Percentiles rank a stretch among this genome's conserved stretches.
phyloP scores from a whole-genome alignment of 1,140 invertebrate genomes.

The Epicauta chinensis region DNA sequence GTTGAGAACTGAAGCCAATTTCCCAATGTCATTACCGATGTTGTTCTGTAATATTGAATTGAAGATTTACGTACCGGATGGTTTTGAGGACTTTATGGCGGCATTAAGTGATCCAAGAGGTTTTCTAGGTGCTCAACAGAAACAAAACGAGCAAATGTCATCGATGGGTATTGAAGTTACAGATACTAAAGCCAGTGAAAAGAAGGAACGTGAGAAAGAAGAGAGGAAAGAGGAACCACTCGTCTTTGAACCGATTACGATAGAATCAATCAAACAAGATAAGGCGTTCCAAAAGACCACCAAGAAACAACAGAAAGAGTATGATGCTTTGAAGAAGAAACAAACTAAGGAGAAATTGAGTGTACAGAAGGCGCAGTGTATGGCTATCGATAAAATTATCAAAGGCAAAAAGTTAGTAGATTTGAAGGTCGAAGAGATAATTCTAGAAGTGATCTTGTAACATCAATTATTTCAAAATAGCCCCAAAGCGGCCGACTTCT shows the following conservation, averaged over 20 bases:
- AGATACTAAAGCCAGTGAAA: slow-evolving; percentile 32
- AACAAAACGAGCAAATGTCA: slow-evolving; percentile 86
- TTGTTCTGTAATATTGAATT: slow-evolving; percentile 98
- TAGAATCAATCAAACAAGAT: slow-evolving; percentile 83
- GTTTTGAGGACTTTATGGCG: slow-evolving; percentile 97
- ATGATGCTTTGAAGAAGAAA: slow-evolving; percentile 85
- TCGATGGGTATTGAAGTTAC: slow-evolving; percentile 81
- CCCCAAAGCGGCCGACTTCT: no score
- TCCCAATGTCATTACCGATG: slow-evolving; percentile 97
- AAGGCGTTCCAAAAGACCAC: slow-evolving; percentile 93
- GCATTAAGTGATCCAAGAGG: slow-evolving; percentile 93
- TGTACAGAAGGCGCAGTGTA: slow-evolving; percentile 91
- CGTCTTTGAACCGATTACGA: slow-evolving; percentile 87
- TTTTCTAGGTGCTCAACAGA: slow-evolving; percentile 83
- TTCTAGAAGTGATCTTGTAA: no score
- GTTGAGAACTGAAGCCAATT: slow-evolving; percentile 95
- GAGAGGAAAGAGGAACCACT: slow-evolving; percentile 65
- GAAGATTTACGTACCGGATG: slow-evolving; percentile 99
- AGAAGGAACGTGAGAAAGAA: slow-evolving; percentile 57
- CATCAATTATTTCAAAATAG: no score
- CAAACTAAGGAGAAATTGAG: slow-evolving; percentile 89
- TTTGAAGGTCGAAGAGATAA: no score
- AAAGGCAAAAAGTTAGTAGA: slow-evolving; percentile 78
- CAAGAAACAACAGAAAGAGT: slow-evolving; percentile 93
- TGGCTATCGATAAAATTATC: slow-evolving; percentile 91